Conservation (phyloP, 2,888 invertebrate species). For the Blastobasis adustella region DNA sequence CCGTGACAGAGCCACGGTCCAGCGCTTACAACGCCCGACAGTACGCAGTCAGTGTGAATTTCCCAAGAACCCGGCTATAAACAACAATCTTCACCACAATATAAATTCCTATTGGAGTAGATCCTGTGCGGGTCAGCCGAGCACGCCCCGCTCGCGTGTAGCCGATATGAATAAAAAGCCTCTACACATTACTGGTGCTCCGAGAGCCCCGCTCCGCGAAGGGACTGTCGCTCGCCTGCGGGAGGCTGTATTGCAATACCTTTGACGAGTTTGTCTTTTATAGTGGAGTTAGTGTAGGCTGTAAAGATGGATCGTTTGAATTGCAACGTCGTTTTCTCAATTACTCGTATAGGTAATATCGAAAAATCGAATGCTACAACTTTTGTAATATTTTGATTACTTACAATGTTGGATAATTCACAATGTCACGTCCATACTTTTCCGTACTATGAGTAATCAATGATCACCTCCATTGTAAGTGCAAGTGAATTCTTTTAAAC, state of each 20-base stretch:
- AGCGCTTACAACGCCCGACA: neutral
- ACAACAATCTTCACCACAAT: neutral
- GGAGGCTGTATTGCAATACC: no score
- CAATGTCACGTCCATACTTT: no score
- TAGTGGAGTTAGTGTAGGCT: neutral
- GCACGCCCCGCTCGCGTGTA: neutral
- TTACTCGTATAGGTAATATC: no score
- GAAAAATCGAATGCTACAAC: no score
- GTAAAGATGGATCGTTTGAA: neutral
- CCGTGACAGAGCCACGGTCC: neutral
- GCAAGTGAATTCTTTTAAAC: no score
- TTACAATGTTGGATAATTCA: no score
- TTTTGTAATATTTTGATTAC: no score
- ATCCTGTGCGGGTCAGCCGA: neutral
- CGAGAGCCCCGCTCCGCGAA: neutral
- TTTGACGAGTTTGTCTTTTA: neutral
- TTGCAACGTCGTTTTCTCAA: neutral
- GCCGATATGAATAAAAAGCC: conserved; percentile 2
- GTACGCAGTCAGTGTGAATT: no score
- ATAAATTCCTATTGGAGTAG: neutral
- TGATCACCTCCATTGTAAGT: no score
- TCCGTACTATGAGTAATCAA: no score
- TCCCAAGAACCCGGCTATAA: neutral
- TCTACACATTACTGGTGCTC: neutral
- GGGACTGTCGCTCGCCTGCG: neutral